Evolutionary conservation across 2,113 vertebrate species (phyloP), one percentile per base, ranked within the genome.

Genomic region (Cairina moschata): DNA sequence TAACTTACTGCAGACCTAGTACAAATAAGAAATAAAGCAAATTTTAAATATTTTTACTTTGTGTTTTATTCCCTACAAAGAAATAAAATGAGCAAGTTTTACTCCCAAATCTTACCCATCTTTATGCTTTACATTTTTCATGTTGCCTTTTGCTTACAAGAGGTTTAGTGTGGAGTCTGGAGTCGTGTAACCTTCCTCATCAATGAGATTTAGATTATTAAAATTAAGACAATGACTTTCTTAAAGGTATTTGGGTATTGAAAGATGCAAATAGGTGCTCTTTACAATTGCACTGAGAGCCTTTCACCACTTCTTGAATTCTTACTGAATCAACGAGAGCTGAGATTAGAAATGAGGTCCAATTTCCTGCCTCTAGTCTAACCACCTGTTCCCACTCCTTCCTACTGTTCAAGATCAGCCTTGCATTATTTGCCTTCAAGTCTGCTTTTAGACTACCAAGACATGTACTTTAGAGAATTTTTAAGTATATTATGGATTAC

Each of bases 381-480:
- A 78, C 93, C 95, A 94, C 90, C 92, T 94, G 88, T 94, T 91
- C 91, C 95, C 95, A 82, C 93, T 97, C 95, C 83, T 81, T 90
- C 85, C 46, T 11, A 6, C 88, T 48, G 90, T 9, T 94, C 85
- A 52, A 94, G 38, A 94, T 93, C 77, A 84, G 80, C 3, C 34
- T 8, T 17, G 68, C 36, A 7, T 90, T 69, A 50, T 88, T 86
- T 71, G 72, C 80, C 81, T 81, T 17, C 18, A 77, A 95, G 81
- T 69, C 59, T 76, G 9, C 25, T 88, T 95, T 94, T 65, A 17
- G 88, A 40, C 83, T 48, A 5, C 56, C 63, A 59, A 75, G 52
- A 4, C n/a, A 13, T 8, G 58, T 50, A 17, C 55, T 71, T 25
- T 3, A 71, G 73, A 72, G 83, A 48, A 26, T 83, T 85, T 90